phyloP scores from a whole-genome alignment of 2,113 vertebrate genomes.

The Semnornis frantzii region DNA sequence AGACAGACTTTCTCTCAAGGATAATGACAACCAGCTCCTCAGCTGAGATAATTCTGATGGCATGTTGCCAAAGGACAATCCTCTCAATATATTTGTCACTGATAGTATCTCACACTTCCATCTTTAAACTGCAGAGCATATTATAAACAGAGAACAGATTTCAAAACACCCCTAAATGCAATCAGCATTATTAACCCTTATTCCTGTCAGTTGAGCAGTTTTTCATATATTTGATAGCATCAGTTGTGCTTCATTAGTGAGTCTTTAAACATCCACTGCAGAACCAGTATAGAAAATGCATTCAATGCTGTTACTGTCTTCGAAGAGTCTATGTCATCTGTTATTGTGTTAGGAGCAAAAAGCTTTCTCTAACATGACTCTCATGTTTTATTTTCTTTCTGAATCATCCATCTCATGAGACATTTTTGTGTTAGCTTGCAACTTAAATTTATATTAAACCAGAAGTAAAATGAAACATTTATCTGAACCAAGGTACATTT shows the following conservation, averaged over 20 bases:
- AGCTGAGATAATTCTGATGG: background rate
- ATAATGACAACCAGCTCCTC: background rate
- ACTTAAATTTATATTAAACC: background rate
- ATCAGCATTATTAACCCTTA: background rate
- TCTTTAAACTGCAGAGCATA: background rate
- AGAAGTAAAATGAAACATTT: background rate
- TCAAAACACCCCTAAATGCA: background rate
- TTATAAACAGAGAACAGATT: background rate
- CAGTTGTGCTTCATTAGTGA: background rate
- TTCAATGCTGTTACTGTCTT: background rate
- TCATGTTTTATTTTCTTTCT: background rate
- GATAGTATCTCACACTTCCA: background rate
- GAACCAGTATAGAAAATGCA: background rate
- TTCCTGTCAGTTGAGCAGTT: background rate
- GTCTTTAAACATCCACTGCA: background rate
- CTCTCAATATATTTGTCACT: background rate
- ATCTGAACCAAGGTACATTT: background rate
- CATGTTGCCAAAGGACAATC: background rate
- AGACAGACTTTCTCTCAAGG: background rate
- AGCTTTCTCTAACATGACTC: background rate
- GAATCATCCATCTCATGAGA: background rate
- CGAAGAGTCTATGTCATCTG: background rate
- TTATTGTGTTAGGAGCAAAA: background rate
- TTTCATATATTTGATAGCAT: background rate
- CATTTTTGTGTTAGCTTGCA: background rate